These are phyloP conservation scores for Drosophila littoralis DNA, from an alignment of 1,140 invertebrate species.

Conservation along the genomic window DNA sequence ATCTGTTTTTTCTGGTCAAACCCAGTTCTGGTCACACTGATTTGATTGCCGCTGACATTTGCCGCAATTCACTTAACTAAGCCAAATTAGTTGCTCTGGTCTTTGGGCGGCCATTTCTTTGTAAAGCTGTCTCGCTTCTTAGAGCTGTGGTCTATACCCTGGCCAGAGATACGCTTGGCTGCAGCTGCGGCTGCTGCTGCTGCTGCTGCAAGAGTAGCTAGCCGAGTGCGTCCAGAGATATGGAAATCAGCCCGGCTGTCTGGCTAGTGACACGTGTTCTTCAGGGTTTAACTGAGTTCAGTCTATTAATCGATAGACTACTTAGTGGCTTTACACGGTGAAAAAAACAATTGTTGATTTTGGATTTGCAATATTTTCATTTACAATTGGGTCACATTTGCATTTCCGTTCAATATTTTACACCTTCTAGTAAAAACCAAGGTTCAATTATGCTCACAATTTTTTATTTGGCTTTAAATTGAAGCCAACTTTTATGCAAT, in stretches of 20 bases:
- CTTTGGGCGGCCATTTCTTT: neutral
- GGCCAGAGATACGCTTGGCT: slow-evolving; percentile 51
- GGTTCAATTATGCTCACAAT: too few relatives aligned
- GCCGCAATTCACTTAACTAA: neutral
- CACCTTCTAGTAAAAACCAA: too few relatives aligned
- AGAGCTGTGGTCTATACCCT: slow-evolving; percentile 7
- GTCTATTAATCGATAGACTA: slow-evolving; percentile 69
- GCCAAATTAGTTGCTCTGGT: slow-evolving; percentile 5
- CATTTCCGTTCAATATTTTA: too few relatives aligned
- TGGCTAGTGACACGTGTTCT: slow-evolving; percentile 65
- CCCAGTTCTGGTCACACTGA: slow-evolving; percentile 18
- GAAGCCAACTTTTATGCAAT: too few relatives aligned
- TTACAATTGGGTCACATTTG: too few relatives aligned
- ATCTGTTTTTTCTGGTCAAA: slow-evolving; percentile 19
- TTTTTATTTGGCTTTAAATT: too few relatives aligned
- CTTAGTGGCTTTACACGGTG: slow-evolving; percentile 17
- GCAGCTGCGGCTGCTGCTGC: too few relatives aligned
- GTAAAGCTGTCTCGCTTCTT: neutral
- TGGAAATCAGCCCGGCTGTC: slow-evolving; percentile 56
- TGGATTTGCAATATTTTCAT: neutral
- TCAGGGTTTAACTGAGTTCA: slow-evolving; percentile 68
- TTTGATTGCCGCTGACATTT: neutral
- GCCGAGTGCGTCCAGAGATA: slow-evolving; percentile 64
- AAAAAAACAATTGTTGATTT: neutral
- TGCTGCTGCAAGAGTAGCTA: too few relatives aligned